These are phyloP conservation scores for Linnaemya tessellans DNA, from an alignment of 2,888 invertebrate genomes.

Conservation along the genomic window DNA sequence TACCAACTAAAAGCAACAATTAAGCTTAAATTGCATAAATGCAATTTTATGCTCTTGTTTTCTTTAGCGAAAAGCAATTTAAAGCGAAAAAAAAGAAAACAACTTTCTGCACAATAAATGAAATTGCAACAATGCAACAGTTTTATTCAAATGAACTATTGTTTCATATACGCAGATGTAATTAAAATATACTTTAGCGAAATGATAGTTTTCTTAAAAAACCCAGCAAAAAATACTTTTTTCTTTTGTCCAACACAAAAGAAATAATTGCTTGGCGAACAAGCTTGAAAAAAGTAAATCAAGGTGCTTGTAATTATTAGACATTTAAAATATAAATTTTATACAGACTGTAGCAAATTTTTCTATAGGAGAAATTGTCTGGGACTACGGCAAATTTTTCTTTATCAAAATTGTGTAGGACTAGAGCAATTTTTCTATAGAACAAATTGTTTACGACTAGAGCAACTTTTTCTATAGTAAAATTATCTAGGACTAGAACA, in stretches of 20 bases:
- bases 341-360: too few relatives aligned
- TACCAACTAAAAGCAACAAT: constrained; percentile 52
- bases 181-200: constrained; percentile 38
- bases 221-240: constrained; percentile 8
- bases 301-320: too few relatives aligned
- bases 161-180: constrained; percentile 46
- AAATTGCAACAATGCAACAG: constrained; percentile 50
- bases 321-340: too few relatives aligned
- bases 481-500: neutral
- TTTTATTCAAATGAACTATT: constrained; percentile 58
- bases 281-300: too few relatives aligned
- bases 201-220: neutral
- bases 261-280: too few relatives aligned
- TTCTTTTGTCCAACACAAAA: neutral
- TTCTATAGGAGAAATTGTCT: too few relatives aligned
- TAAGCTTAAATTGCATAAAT: constrained; percentile 49
- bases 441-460: neutral
- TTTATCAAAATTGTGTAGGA: neutral
- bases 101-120: constrained; percentile 15
- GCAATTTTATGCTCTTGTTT: constrained; percentile 51
- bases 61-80: constrained; percentile 32
- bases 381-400: too few relatives aligned
- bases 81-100: neutral
- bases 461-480: neutral
- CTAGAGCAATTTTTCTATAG: neutral